These are phyloP conservation scores for Tinea semifulvella DNA, from an alignment of 2,888 invertebrate genomes.

Conservation along the genomic window DNA sequence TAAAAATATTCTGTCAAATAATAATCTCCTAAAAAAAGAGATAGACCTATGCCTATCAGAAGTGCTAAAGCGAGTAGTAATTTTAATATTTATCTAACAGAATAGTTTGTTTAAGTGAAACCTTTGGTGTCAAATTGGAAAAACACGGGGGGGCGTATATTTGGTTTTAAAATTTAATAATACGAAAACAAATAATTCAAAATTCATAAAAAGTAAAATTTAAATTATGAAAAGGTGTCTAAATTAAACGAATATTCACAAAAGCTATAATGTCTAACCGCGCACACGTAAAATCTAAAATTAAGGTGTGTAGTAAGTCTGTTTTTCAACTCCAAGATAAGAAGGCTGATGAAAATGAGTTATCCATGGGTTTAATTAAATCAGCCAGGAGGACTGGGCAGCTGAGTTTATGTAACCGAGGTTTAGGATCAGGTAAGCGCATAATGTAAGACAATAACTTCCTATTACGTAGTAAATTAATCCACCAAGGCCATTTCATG, in stretches of 20 bases:
- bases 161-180: background rate
- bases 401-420: conserved; percentile 80
- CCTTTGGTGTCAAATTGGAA: too few relatives aligned
- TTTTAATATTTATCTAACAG: too few relatives aligned
- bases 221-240: background rate
- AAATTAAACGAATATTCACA: background rate
- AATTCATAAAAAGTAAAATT: background rate
- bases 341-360: conserved; percentile 72
- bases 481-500: background rate
- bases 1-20: too few relatives aligned
- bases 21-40: too few relatives aligned
- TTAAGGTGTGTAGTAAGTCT: conserved; percentile 48
- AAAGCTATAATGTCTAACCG: conserved; percentile 37
- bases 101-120: too few relatives aligned
- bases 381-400: conserved; percentile 83
- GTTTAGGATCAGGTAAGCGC: conserved; percentile 73
- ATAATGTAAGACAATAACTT: background rate
- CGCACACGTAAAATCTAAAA: conserved; percentile 39
- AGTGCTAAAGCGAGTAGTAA: too few relatives aligned
- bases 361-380: conserved; percentile 77
- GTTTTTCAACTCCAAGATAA: conserved; percentile 79
- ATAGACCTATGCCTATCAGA: too few relatives aligned
- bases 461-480: conserved; percentile 6
- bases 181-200: background rate
- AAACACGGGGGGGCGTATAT: background rate